Percentiles rank a stretch among this genome's conserved stretches.
Conservation (phyloP, 2,888 invertebrate species). For the Drosophila fulvimacula region DNA sequence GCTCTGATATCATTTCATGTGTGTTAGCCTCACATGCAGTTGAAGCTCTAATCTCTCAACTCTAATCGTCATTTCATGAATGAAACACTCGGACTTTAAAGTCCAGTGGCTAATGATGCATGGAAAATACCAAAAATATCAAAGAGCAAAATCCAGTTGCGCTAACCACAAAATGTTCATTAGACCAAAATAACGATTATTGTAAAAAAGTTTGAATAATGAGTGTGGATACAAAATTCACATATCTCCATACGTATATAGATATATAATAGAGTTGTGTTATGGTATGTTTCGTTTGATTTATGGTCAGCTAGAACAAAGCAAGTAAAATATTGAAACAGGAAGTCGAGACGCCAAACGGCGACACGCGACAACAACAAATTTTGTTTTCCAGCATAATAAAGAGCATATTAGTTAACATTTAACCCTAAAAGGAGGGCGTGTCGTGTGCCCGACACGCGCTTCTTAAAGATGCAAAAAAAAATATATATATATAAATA, state of each 20-base stretch:
- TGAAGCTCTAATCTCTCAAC: slow-evolving; percentile 5
- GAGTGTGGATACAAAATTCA: slow-evolving; percentile 18
- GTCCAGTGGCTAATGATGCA: slow-evolving; percentile 66
- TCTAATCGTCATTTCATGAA: slow-evolving; percentile 55
- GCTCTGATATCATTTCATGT: slow-evolving; percentile 24
- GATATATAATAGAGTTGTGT: slow-evolving; percentile 29
- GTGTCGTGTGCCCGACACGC: slow-evolving; percentile 77
- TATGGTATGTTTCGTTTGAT: slow-evolving; percentile 56
- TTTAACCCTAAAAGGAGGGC: slow-evolving; percentile 58
- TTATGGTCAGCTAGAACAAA: slow-evolving; percentile 57
- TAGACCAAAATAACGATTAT: slow-evolving; percentile 45
- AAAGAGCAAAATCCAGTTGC: slow-evolving; percentile 19
- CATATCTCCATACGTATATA: slow-evolving; percentile 1
- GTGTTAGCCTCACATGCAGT: slow-evolving; percentile 13
- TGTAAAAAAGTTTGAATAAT: slow-evolving; percentile 41
- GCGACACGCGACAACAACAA: slow-evolving; percentile 54
- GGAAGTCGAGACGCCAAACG: slow-evolving; percentile 48
- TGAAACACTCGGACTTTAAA: slow-evolving; percentile 46
- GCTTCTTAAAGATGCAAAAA: slow-evolving; percentile 67
- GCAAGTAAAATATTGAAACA: slow-evolving; percentile 15
- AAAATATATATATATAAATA: slow-evolving; percentile 11
- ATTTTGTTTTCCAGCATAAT: slow-evolving; percentile 54
- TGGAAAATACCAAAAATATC: slow-evolving; percentile 30
- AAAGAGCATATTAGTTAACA: slow-evolving; percentile 75
- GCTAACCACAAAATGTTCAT: slow-evolving; percentile 70